Evolutionary conservation across 2,113 vertebrate species (phyloP).

Genomic region (Perccottus glenii): DNA sequence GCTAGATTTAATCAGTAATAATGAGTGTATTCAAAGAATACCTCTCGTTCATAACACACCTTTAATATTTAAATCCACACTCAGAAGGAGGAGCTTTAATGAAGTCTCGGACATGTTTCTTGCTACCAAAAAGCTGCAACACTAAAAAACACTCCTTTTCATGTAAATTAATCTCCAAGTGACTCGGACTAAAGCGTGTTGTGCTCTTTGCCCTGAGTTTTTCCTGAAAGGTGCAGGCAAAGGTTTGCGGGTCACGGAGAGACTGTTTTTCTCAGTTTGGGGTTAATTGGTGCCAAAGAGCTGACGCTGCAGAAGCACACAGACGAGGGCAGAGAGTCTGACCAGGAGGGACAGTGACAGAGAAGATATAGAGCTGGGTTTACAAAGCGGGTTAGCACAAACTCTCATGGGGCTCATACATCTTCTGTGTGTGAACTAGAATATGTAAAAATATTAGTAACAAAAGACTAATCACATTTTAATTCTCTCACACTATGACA

Average conservation of each 20-base stretch:
- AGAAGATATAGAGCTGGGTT: too few relatives aligned
- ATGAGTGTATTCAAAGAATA: too few relatives aligned
- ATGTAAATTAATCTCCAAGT: not conserved
- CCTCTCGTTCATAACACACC: not conserved
- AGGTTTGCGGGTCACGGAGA: slow-evolving; percentile 15
- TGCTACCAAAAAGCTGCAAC: not conserved
- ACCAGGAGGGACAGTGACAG: not conserved
- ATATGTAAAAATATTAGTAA: too few relatives aligned
- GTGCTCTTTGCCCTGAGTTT: slow-evolving; percentile 1
- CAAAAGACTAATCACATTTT: too few relatives aligned
- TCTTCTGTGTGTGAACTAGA: too few relatives aligned
- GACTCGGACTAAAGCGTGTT: not conserved
- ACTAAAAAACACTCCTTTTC: not conserved
- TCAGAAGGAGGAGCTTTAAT: not conserved
- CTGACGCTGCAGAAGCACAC: not conserved
- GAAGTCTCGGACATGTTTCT: not conserved
- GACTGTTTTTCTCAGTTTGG: slow-evolving; percentile 24
- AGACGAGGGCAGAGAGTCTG: not conserved
- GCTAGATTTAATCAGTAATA: too few relatives aligned
- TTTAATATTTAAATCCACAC: too few relatives aligned
- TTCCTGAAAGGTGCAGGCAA: slow-evolving; percentile 7
- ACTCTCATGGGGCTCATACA: too few relatives aligned
- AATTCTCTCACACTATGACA: too few relatives aligned
- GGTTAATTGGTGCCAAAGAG: slow-evolving; percentile 67
- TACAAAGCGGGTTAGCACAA: too few relatives aligned